These are phyloP conservation scores for Drosophila testacea DNA, from an alignment of 2,888 invertebrate genomes.

Conservation along the genomic window DNA sequence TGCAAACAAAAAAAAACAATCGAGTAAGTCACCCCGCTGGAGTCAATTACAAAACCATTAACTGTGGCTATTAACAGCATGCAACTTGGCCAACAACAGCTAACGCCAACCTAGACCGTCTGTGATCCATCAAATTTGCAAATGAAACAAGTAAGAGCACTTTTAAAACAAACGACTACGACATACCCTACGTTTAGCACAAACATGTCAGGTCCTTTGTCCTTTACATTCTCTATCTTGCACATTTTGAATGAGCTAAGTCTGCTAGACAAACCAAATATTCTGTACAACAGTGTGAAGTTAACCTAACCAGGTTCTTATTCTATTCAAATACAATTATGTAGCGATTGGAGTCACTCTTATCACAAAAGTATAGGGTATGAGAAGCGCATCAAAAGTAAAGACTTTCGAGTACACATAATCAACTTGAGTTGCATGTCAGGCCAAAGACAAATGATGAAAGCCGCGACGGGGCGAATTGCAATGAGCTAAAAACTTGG, in stretches of 20 bases:
- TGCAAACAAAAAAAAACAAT: conserved; percentile 31
- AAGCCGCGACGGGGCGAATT: conserved; percentile 30
- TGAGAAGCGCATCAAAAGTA: background rate
- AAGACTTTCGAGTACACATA: conserved; percentile 34
- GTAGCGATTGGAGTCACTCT: background rate
- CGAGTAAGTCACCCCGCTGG: conserved; percentile 1
- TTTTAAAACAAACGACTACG: background rate
- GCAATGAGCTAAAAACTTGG: conserved; percentile 48
- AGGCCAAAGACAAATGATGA: conserved; percentile 69
- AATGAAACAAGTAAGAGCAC: conserved; percentile 23
- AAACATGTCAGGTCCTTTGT: too few relatives aligned
- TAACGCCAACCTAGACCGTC: conserved; percentile 36
- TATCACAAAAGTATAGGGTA: conserved; percentile 22
- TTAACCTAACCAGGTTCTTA: too few relatives aligned
- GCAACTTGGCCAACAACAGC: conserved; percentile 54
- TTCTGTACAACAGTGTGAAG: too few relatives aligned
- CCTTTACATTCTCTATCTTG: too few relatives aligned
- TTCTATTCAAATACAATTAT: too few relatives aligned
- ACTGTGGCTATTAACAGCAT: conserved; percentile 53
- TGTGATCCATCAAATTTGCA: conserved; percentile 68
- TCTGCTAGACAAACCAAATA: too few relatives aligned
- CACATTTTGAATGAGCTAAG: too few relatives aligned
- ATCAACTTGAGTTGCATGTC: conserved; percentile 72
- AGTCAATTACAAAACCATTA: conserved; percentile 58
- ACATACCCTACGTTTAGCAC: background rate